Conservation (phyloP, 2,888 invertebrate species). For the Cremastobaeus sp. region DNA sequence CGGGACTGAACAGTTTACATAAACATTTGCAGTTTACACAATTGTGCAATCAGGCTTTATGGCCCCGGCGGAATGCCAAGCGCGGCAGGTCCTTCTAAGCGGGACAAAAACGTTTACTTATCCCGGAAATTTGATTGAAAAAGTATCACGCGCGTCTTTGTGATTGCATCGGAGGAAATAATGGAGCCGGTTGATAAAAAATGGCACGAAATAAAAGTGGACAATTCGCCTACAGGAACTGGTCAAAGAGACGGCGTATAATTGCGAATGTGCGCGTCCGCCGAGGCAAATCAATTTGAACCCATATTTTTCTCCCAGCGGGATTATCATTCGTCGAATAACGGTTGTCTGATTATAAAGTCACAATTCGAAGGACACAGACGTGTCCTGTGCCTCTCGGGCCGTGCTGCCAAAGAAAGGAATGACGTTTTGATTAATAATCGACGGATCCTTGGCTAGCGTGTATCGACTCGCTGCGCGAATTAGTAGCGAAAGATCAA, state of each 20-base stretch:
- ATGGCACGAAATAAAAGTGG: slow-evolving; percentile 4
- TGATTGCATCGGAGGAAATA: too few relatives aligned
- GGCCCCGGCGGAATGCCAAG: too few relatives aligned
- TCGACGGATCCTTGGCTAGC: slow-evolving; percentile 58
- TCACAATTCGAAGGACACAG: slow-evolving; percentile 61
- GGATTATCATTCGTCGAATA: slow-evolving; percentile 60
- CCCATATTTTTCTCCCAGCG: slow-evolving; percentile 58
- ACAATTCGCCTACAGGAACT: not conserved
- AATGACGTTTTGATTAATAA: slow-evolving; percentile 62
- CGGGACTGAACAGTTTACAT: slow-evolving; percentile 6
- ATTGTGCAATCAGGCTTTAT: slow-evolving; percentile 19
- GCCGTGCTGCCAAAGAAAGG: slow-evolving; percentile 51
- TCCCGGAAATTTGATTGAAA: not conserved
- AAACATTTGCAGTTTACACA: not conserved
- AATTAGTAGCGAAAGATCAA: slow-evolving; percentile 60
- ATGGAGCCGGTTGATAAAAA: not conserved
- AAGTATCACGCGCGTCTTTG: not conserved
- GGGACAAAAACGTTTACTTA: too few relatives aligned
- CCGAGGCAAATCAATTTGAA: slow-evolving; percentile 58
- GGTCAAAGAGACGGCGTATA: slow-evolving; percentile 16
- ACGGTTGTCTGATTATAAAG: slow-evolving; percentile 61
- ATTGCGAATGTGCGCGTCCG: slow-evolving; percentile 49
- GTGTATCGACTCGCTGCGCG: slow-evolving; percentile 53
- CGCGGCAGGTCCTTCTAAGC: too few relatives aligned
- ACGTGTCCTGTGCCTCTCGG: slow-evolving; percentile 58